Base-by-base conservation (phyloP, 2,888 invertebrate species). In the Dorcus parallelipipedus region DNA sequence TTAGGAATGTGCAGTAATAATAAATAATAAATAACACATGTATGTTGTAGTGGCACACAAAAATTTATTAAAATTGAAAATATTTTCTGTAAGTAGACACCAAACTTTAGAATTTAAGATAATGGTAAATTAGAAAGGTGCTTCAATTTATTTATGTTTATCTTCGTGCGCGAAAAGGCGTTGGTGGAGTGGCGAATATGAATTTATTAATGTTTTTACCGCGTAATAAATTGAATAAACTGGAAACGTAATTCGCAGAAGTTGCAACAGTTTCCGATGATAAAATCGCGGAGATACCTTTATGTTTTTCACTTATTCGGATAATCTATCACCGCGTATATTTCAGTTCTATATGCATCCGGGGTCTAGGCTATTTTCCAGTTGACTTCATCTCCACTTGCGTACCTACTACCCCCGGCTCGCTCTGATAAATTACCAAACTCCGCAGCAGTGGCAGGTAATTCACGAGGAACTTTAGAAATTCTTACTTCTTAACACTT, bases 361-460 rank as follows among this genome's bases (percentile, higher is more conserved):
- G 66, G 69, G 67, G 68, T 69, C 62, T 63, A 68, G 69, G 70
- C 72, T 70, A 75, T 75, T 75, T 74, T 75, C 74, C 72, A 70
- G 71, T 72, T 70, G 72, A 74, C 67, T 71, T 72, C 69, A 67
- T 68, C 67, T 68, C 71, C 69, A 68, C 68, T 69, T 69, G 71
- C 70, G 68, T 71, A 69, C 67, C 70, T 66, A 48, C 54, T 47
- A 38, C 14, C 45, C 59, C 74, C 71, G 71, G 40, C 48, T 72
- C 72, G 71, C 65, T 72, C 81, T 84, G 83, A 84, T 84, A 84
- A 84, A 84, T 84, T 83, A 81, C 82, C 78, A 78, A 81, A 80
- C 81, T 83, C 82, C 81, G 80, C 81, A 81, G 80, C 80, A 78
- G 80, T 83, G 83, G 83, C 83, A 84, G 83, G 83, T 84, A 83